Evolutionary conservation across 2,888 invertebrate genomes (phyloP).

Genomic region (Portevinia maculata): DNA sequence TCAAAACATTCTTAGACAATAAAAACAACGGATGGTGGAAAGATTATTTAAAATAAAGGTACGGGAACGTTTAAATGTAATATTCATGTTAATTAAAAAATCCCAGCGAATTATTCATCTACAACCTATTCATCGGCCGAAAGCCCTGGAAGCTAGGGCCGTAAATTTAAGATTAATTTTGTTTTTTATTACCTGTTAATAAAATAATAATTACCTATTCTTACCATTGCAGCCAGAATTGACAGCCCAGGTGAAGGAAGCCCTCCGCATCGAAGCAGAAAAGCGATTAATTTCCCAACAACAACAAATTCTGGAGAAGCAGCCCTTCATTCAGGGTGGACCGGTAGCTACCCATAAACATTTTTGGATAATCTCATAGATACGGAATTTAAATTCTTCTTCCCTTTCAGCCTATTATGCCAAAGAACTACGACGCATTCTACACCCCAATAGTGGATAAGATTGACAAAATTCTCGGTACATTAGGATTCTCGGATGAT

Average conservation of each 20-base stretch:
- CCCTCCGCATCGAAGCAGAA: constrained; percentile 85
- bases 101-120: no score
- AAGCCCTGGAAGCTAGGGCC: no score
- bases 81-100: no score
- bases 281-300: constrained; percentile 85
- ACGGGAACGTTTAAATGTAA: no score
- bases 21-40: no score
- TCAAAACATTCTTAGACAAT: no score
- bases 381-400: not conserved
- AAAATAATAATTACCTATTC: no score
- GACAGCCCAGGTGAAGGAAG: constrained; percentile 85
- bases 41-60: no score
- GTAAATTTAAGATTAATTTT: no score
- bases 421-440: constrained; percentile 85
- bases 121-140: no score
- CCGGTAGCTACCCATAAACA: constrained; percentile 76
- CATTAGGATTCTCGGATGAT: constrained; percentile 88
- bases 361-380: not conserved
- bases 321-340: constrained; percentile 82
- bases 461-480: constrained; percentile 89
- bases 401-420: constrained; percentile 79
- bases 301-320: constrained; percentile 84
- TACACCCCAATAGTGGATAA: constrained; percentile 91
- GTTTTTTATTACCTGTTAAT: constrained; percentile 3
- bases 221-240: constrained; percentile 78